Percentiles rank a stretch among this genome's conserved stretches.
These are phyloP conservation scores for Eristalis arbustorum DNA, from an alignment of 2,888 invertebrate genomes.

Conservation along the genomic window DNA sequence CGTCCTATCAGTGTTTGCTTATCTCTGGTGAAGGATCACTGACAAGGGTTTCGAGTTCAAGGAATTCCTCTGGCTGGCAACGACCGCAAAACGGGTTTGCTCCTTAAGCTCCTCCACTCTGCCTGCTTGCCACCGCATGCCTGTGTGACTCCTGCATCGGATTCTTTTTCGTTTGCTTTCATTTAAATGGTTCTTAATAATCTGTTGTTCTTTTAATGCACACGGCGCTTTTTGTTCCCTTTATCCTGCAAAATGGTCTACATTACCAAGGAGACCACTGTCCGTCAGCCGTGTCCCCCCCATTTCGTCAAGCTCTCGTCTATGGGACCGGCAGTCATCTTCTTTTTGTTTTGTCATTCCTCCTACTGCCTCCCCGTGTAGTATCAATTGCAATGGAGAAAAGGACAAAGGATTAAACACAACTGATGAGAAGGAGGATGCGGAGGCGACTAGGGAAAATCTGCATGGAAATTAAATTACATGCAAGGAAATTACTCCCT, in stretches of 20 bases:
- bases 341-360: conserved; percentile 17
- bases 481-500: conserved; percentile 57
- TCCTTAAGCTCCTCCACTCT: not conserved
- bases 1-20: not conserved
- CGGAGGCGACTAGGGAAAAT: conserved; percentile 34
- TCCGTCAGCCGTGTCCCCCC: too few relatives aligned
- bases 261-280: conserved; percentile 14
- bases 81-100: not conserved
- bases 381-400: not conserved
- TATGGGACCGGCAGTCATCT: not conserved
- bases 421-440: not conserved
- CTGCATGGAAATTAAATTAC: conserved; percentile 62
- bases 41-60: too few relatives aligned
- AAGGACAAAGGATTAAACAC: conserved; percentile 47
- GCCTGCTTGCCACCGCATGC: too few relatives aligned
- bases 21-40: not conserved
- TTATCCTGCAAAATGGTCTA: conserved; percentile 13
- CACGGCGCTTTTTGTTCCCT: not conserved
- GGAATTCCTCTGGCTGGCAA: not conserved
- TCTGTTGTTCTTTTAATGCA: conserved; percentile 10
- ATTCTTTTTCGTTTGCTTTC: not conserved
- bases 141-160: too few relatives aligned
- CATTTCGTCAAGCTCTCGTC: not conserved
- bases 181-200: not conserved
- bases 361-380: too few relatives aligned